Evolutionary conservation across 2,888 invertebrate genomes (phyloP).

Genomic region (Ellobium chinense): DNA sequence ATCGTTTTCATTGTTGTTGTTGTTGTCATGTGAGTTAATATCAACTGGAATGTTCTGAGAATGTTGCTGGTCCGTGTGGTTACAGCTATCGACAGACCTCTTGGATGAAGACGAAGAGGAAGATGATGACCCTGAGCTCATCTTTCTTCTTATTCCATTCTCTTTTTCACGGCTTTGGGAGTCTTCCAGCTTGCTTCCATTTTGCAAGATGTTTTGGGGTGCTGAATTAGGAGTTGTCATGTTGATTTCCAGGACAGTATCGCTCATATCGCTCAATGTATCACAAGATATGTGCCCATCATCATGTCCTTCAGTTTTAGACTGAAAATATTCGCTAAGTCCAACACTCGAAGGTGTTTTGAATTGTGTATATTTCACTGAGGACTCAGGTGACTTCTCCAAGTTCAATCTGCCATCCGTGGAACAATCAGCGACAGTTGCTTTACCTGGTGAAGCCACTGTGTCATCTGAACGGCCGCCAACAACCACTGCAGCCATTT

Average conservation of each 20-base stretch:
- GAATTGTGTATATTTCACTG: background rate
- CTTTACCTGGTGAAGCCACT: background rate
- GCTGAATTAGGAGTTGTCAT: too few relatives aligned
- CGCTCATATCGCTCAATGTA: background rate
- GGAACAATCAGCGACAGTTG: background rate
- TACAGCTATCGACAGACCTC: background rate
- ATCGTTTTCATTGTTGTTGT: background rate
- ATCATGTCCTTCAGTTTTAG: background rate
- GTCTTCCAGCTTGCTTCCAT: background rate
- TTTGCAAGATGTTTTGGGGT: background rate
- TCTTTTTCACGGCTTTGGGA: background rate
- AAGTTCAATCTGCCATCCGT: too few relatives aligned
- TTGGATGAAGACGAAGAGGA: conserved; percentile 3
- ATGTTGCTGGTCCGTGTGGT: too few relatives aligned
- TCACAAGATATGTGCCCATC: background rate
- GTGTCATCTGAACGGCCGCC: background rate
- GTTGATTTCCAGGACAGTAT: background rate
- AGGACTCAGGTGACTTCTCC: background rate
- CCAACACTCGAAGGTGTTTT: background rate
- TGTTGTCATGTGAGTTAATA: background rate
- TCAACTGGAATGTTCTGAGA: too few relatives aligned
- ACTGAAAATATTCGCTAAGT: background rate
- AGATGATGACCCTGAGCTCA: background rate
- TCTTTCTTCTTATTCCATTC: background rate
- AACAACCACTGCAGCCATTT: background rate